Evolutionary conservation across 2,113 vertebrate species (phyloP), one percentile per base, ranked within the genome.

Genomic region (Tretioscincus oriximinensis): DNA sequence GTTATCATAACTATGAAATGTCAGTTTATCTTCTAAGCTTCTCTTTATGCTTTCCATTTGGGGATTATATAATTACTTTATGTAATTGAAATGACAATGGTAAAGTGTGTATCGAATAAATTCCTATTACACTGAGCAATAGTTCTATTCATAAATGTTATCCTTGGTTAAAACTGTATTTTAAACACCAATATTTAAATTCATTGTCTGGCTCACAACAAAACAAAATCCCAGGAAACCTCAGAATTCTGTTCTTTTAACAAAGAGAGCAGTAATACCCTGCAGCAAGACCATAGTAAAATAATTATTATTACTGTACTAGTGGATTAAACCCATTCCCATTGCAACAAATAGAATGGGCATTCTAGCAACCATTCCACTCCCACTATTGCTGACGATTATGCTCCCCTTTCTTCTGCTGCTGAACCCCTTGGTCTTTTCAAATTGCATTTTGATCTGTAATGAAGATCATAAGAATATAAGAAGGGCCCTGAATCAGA

Each of bases 41-140:
- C 71, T 71, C 35, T 64, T 28, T 71, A 71, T 71, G 45, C 14
- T 26, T 54, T 61, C 71, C 54, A n/a, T 47, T 63, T 22, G 45
- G 21, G 75, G 41, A 77, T 77, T 71, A 47, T 79, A 31, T 76
- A 76, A 76, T 80, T 71, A 64, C 9, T 63, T 64, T 63, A 26
- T 72, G 58, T 72, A 63, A 49, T 31, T 72, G 60, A 80, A 72
- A 71, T 61, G 26, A 71, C 68, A 79, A 47, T 71, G 29, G 65
- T 45, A 35, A 60, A 60, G 18, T 70, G 29, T 70, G 41, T 63
- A 71, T 47, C 47, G 58, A 61, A 71, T 47, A 63, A 45, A 47
- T 71, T 58, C 35, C 18, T n/a, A 61, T 61, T 79, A 79, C 20
- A 63, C 35, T 63, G 78, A 80, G 35, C 35, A 63, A 71, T 80